Evolutionary conservation across 2,888 invertebrate genomes (phyloP).

Genomic region (Cerastis leucographa): DNA sequence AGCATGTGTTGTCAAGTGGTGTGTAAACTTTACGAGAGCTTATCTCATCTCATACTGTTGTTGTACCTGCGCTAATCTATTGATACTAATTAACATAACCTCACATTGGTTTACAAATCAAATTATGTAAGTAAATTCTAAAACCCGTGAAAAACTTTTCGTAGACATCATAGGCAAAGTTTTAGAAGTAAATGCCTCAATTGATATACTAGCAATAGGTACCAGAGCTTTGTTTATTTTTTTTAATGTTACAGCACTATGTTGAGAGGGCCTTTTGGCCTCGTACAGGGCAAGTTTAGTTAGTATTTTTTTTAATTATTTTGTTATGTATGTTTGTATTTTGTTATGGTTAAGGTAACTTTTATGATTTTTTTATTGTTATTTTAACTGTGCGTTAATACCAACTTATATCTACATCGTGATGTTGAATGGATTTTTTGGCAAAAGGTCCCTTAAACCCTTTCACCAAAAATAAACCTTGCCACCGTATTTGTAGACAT

Average conservation of each 20-base stretch:
- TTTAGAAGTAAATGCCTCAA: background rate
- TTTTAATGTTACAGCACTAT: too few relatives aligned
- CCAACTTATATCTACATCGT: too few relatives aligned
- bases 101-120: conserved; percentile 6
- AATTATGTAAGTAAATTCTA: background rate
- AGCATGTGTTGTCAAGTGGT: background rate
- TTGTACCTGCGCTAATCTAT: background rate
- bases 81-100: background rate
- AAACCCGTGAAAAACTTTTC: too few relatives aligned
- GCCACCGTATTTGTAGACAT: conserved; percentile 45
- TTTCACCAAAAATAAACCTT: conserved; percentile 38
- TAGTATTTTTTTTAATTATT: too few relatives aligned
- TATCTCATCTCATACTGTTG: conserved; percentile 9
- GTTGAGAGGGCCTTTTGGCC: too few relatives aligned
- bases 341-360: too few relatives aligned
- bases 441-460: background rate
- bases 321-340: too few relatives aligned
- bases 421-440: background rate
- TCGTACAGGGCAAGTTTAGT: too few relatives aligned
- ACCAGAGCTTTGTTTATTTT: too few relatives aligned
- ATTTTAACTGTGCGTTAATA: too few relatives aligned
- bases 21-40: conserved; percentile 9
- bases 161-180: background rate
- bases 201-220: too few relatives aligned
- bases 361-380: too few relatives aligned